A percentile compares a stretch with the other conserved stretches of the same genome.
Conservation (phyloP, 2,113 vertebrate species). For the Hylia prasina region DNA sequence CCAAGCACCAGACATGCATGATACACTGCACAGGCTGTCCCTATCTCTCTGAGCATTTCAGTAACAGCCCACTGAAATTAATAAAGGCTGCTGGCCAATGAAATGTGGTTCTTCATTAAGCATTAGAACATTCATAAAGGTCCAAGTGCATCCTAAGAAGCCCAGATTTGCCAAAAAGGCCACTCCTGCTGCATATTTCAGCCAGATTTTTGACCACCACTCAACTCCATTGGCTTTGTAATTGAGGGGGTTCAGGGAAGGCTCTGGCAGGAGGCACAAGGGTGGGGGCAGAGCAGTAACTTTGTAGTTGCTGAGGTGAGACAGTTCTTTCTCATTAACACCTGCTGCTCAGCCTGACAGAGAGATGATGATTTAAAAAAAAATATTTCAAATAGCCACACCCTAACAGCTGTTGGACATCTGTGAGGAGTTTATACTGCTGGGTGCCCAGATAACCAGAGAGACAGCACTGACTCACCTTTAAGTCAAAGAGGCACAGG, state of each 20-base stretch:
- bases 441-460: neutral
- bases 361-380: neutral
- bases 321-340: accelerated
- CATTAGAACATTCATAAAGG: neutral
- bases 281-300: neutral
- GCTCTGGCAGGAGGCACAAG: neutral
- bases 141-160: neutral
- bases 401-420: neutral
- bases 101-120: neutral
- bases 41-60: neutral
- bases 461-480: accelerated
- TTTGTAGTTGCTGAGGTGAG: neutral
- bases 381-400: neutral
- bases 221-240: accelerated
- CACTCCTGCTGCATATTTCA: neutral
- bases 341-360: neutral
- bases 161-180: neutral
- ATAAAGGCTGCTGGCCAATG: neutral
- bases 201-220: neutral
- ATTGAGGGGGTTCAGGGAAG: neutral
- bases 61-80: neutral
- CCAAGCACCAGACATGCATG: neutral
- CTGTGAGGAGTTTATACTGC: neutral
- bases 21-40: neutral
- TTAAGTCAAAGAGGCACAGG: neutral